A percentile compares a stretch with the other conserved stretches of the same genome.
Conservation (phyloP, 2,113 vertebrate species). For the Herpetotheres cachinnans region DNA sequence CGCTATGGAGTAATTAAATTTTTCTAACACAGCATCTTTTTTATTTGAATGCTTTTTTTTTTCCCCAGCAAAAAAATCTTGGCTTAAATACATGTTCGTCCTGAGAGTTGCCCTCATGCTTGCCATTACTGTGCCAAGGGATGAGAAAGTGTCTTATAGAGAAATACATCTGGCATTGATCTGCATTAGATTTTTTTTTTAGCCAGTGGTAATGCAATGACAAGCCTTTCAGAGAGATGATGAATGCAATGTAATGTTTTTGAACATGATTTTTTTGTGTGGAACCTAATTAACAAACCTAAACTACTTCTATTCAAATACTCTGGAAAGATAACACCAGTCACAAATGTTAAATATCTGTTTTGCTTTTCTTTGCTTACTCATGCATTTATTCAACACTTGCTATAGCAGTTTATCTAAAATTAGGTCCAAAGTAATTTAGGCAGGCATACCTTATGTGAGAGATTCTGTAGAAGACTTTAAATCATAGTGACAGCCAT, state of each 20-base stretch:
- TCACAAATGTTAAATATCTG: conserved; percentile 76
- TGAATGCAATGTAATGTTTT: conserved; percentile 64
- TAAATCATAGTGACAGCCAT: conserved; percentile 80
- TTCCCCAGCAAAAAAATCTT: background rate
- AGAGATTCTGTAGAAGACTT: conserved; percentile 72
- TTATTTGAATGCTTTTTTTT: background rate
- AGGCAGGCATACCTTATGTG: conserved; percentile 66
- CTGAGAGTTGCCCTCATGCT: background rate
- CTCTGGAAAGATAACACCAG: conserved; percentile 67
- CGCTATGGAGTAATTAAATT: background rate
- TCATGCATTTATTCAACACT: conserved; percentile 78
- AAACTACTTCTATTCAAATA: conserved; percentile 67
- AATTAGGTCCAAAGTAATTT: conserved; percentile 81
- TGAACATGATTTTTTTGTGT: conserved; percentile 48
- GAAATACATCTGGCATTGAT: conserved; percentile 42
- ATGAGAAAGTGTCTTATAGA: background rate
- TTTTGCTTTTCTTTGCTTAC: conserved; percentile 75
- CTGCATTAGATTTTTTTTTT: background rate
- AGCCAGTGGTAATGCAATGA: conserved; percentile 22
- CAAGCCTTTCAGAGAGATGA: conserved; percentile 65
- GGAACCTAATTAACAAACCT: conserved; percentile 68
- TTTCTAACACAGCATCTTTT: background rate
- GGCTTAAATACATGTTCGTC: background rate
- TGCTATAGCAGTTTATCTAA: conserved; percentile 77
- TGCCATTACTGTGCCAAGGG: background rate